Evolutionary conservation across 2,113 vertebrate species (phyloP).

Genomic region (Petaurus breviceps): DNA sequence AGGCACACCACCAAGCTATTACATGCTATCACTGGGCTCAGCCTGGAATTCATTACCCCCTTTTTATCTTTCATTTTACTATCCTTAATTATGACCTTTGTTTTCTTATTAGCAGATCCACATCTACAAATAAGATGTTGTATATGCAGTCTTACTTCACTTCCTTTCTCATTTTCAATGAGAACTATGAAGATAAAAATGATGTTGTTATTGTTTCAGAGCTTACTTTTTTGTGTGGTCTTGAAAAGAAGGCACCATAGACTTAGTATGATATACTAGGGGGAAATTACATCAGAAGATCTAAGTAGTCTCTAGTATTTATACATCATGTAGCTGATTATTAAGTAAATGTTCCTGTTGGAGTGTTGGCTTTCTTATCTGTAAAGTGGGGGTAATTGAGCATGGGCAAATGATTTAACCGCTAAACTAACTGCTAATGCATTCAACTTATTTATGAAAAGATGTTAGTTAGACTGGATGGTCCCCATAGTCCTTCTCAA

Average conservation of each 20-base stretch:
- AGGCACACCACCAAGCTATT: not conserved
- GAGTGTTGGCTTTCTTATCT: not conserved
- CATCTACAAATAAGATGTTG: not conserved
- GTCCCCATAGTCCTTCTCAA: not conserved
- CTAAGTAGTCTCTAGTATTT: not conserved
- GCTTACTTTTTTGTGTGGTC: no score
- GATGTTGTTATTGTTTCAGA: not conserved
- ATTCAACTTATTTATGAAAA: not conserved
- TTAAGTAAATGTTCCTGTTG: not conserved
- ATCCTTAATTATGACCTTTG: not conserved
- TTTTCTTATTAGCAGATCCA: not conserved
- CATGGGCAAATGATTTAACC: not conserved
- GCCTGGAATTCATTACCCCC: no score
- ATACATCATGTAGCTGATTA: not conserved
- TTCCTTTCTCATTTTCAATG: not conserved
- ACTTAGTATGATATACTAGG: no score
- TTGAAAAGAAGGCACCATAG: not conserved
- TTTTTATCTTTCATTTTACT: not conserved
- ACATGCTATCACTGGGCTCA: not conserved
- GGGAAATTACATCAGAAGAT: not conserved
- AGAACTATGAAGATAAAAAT: not conserved
- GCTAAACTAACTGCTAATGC: not conserved
- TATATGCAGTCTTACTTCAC: not conserved
- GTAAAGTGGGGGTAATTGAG: not conserved
- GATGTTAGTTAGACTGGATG: not conserved